Base-by-base conservation (phyloP, 2,888 invertebrate genomes). In the Keiferia lycopersicella region DNA sequence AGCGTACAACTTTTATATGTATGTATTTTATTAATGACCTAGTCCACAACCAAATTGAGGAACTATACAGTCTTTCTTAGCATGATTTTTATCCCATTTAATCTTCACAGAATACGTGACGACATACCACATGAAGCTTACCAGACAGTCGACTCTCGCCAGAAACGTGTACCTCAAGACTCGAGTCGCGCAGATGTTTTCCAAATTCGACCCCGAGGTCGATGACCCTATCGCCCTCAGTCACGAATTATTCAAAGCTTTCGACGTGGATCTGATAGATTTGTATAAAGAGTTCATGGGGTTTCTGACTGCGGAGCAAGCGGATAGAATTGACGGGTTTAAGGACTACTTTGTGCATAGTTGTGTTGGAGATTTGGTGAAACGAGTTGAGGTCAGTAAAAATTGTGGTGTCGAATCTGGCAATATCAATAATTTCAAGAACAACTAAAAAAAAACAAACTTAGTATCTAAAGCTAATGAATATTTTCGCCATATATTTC, bases 271-370 rank as follows among this genome's bases (percentile, higher is more conserved):
- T 0, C 67, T 86, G 1, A 64, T 80, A 0, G 87, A 88, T 10
- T 41, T 88, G 30, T 86, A 82, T 50, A 81, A 78, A 11, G 91
- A 91, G 39, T 89, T 91, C 65, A 16, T 87, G 0, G 80, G 79
- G 0, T 88, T 89, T 64, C 74, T 91, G 0, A 90, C 86, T 0
- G 73, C 87, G 0, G 82, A 82, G 4, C 91, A 91, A 61, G 91
- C 86, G 0, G 87, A 87, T 0, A 68, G 68, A 1, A 57, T 85
- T 0, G 75, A 79, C 0, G 73, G 67, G 1, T 91, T 84, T 69
- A 76, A 73, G 61, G 87, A 87, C 58, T 88, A 90, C 66, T 89
- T 91, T 57, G 68, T 78, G 0, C 75, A 82, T 18, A 80, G 77
- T 20, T 83, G 83, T 66, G 67, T 81, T 4, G 68, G 71, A 1